These are phyloP conservation scores for Pempheris klunzingeri DNA, from an alignment of 2,797 vertebrate species.

Conservation along the genomic window DNA sequence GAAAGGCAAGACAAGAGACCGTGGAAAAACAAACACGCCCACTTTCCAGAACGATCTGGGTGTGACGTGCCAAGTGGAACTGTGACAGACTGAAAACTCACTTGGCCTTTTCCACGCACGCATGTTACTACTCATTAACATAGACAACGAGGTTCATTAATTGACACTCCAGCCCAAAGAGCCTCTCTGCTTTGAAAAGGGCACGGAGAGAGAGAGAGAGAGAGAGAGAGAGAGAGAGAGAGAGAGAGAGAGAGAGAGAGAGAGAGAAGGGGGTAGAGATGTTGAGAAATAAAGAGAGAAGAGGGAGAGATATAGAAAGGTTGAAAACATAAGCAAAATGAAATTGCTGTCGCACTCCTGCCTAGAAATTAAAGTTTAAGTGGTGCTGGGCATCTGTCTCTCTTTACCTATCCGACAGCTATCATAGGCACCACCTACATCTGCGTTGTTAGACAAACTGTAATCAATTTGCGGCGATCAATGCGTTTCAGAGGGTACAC, in stretches of 20 bases:
- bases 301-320: constrained; percentile 22
- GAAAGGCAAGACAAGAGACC: constrained; percentile 51
- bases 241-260: constrained; percentile 24
- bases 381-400: constrained; percentile 36
- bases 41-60: constrained; percentile 60
- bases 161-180: constrained; percentile 78
- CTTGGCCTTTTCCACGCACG: constrained; percentile 78
- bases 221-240: background rate
- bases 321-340: constrained; percentile 59
- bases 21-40: constrained; percentile 70
- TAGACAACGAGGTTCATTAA: constrained; percentile 84
- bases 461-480: constrained; percentile 1
- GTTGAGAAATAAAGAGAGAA: constrained; percentile 38
- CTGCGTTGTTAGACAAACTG: background rate
- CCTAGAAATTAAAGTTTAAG: constrained; percentile 66
- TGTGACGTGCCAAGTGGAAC: constrained; percentile 61
- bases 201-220: constrained; percentile 43
- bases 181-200: constrained; percentile 81
- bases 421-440: background rate
- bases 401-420: constrained; percentile 4
- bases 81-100: constrained; percentile 72
- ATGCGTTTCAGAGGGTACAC: background rate
- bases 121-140: constrained; percentile 83
- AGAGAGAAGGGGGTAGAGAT: constrained; percentile 24
- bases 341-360: constrained; percentile 55